A percentile compares a stretch with the other conserved stretches of the same genome.
Evolutionary conservation across 2,113 vertebrate species (phyloP).

Genomic region (Catharus fuscescens): DNA sequence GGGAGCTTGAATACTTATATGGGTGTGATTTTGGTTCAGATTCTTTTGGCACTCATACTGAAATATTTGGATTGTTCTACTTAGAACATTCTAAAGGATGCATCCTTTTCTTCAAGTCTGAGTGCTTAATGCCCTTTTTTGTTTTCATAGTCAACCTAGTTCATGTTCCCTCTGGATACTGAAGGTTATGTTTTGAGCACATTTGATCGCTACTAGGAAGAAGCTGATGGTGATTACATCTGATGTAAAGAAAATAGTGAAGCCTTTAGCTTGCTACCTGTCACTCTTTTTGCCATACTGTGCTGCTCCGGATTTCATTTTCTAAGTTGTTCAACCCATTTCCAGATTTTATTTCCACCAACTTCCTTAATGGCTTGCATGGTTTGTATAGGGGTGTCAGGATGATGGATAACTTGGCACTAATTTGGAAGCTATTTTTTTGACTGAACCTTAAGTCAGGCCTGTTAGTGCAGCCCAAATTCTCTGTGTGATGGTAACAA

Average conservation of each 20-base stretch:
- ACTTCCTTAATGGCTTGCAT: background rate
- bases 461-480: background rate
- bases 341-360: background rate
- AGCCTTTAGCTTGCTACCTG: background rate
- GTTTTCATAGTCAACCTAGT: background rate
- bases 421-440: background rate
- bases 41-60: constrained; percentile 35
- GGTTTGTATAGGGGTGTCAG: background rate
- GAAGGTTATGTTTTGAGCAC: background rate
- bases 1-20: constrained; percentile 41
- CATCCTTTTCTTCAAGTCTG: constrained; percentile 25
- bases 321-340: background rate
- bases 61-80: constrained; percentile 39
- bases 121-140: background rate
- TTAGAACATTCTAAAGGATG: constrained; percentile 21
- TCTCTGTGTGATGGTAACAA: background rate
- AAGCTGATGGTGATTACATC: background rate
- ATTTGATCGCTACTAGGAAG: background rate
- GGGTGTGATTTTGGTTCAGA: constrained; percentile 44
- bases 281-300: background rate
- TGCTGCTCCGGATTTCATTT: background rate
- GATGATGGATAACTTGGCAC: background rate
- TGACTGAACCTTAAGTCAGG: background rate
- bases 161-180: background rate
- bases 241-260: background rate